Evolutionary conservation across 2,888 invertebrate genomes (phyloP).

Genomic region (Lycophotia porphyrea): DNA sequence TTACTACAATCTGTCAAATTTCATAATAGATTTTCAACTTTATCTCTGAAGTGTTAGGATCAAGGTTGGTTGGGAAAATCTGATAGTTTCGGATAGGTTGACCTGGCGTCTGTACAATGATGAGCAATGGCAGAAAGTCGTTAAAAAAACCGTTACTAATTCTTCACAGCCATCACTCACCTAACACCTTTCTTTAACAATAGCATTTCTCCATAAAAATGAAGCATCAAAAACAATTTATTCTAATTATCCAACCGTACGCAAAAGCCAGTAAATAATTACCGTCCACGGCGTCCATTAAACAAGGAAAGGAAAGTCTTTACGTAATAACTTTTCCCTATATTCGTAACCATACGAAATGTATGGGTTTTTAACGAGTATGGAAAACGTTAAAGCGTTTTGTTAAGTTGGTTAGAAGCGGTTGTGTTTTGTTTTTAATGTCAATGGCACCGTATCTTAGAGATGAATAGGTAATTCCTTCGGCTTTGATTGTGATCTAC

Average conservation of each 20-base stretch:
- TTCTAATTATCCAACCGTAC: conserved; percentile 24
- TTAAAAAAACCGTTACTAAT: background rate
- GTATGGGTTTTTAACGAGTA: conserved; percentile 36
- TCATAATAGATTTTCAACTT: too few relatives aligned
- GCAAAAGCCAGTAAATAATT: conserved; percentile 28
- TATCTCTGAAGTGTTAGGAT: too few relatives aligned
- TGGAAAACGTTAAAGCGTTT: conserved; percentile 14
- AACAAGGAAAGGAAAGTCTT: conserved; percentile 44
- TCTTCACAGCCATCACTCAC: background rate
- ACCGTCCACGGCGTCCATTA: conserved; percentile 13
- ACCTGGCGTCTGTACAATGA: too few relatives aligned
- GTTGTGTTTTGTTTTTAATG: background rate
- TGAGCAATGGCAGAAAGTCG: background rate
- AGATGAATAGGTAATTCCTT: background rate
- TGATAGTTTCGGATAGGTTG: too few relatives aligned
- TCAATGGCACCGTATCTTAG: background rate
- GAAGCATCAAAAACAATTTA: conserved; percentile 32
- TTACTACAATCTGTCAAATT: too few relatives aligned
- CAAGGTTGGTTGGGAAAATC: too few relatives aligned
- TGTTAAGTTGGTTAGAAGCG: conserved; percentile 10
- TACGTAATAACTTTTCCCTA: conserved; percentile 39
- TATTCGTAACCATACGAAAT: conserved; percentile 31
- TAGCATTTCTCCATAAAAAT: background rate
- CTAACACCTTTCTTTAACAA: background rate
- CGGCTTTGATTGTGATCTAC: background rate